Percentiles rank a stretch among this genome's conserved stretches.
These are phyloP conservation scores for Pseudomugil tenellus DNA, from an alignment of 2,797 vertebrate species.

Conservation along the genomic window DNA sequence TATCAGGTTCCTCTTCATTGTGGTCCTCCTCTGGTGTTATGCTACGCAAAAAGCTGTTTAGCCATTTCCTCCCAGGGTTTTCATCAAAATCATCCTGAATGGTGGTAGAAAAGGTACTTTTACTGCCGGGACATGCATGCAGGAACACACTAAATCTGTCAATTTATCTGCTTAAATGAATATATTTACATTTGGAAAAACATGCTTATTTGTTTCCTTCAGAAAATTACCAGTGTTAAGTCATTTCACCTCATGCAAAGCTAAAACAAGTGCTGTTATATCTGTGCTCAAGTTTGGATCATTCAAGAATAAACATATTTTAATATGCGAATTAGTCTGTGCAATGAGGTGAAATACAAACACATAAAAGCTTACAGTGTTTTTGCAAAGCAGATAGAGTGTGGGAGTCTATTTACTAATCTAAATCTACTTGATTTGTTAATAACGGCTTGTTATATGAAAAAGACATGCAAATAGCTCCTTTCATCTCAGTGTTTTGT, in stretches of 20 bases:
- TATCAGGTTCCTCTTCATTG: slow-evolving; percentile 11
- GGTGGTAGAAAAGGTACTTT: slow-evolving; percentile 5
- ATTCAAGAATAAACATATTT: not conserved
- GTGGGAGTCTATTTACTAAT: not conserved
- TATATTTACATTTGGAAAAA: not conserved
- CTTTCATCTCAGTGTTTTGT: not conserved
- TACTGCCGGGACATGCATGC: not conserved
- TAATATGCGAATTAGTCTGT: not conserved
- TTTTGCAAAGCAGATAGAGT: not conserved
- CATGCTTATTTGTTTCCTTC: not conserved
- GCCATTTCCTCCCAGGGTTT: slow-evolving; percentile 90
- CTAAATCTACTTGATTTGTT: not conserved
- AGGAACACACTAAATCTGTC: not conserved
- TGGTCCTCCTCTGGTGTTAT: slow-evolving; percentile 21
- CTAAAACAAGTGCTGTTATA: not conserved
- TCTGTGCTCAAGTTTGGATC: not conserved
- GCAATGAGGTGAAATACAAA: not conserved
- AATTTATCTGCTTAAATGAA: not conserved
- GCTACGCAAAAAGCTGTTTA: slow-evolving; percentile 79
- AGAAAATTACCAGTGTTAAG: not conserved
- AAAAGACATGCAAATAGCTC: not conserved
- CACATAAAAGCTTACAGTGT: not conserved
- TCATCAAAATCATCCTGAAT: slow-evolving; percentile 86
- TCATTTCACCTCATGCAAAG: not conserved
- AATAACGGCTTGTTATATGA: not conserved